Base-by-base conservation (phyloP, 2,888 invertebrate species). In the Terebella lapidaria region DNA sequence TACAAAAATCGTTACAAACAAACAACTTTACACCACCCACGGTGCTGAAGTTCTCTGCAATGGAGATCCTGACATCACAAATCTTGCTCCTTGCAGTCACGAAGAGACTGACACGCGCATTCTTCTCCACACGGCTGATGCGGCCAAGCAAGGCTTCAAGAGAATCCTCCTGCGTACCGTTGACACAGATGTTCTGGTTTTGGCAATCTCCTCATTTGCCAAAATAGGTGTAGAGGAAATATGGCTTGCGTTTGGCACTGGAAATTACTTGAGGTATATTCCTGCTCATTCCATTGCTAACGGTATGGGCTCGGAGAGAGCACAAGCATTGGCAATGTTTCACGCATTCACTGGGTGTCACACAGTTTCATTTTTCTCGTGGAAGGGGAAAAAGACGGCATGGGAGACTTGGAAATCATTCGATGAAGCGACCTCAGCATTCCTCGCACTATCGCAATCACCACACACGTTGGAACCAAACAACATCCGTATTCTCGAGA, bases 321-420 rank as follows among this genome's bases (percentile, higher is more conserved):
- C 61, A 10, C 24, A 35, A 1, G 62, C 47, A 1, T 51, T 62
- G 10, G 61, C 49, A n/a, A 22, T 61, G 15, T 57, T 66, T 22
- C 63, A 65, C 52, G 53, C 61, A 24, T 62, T 63, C 27, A 64
- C 63, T 24, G 66, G 64, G 1, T 66, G 63, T 58, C 63, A 65
- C 27, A 61, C 61, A 15, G 59, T 54, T 15, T 63, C 63, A 28
- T 47, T 45, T 18, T 57, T 61, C 10, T 18, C 30, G 22, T 47
- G 51, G 15, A 51, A 29, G 22, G 58, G 56, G n/a, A 60, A 58
- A 52, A 54, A 63, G 30, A 54, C 61, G 18, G 58, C 64, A 42
- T 65, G 64, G 59, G 55, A 63, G 4, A 35, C 22, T 20, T 27
- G 47, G 27, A 54, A 20, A 15, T 42, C 42, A 28, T 53, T 47